These are phyloP conservation scores for Turnix velox DNA, from an alignment of 2,113 vertebrate species.

Conservation along the genomic window DNA sequence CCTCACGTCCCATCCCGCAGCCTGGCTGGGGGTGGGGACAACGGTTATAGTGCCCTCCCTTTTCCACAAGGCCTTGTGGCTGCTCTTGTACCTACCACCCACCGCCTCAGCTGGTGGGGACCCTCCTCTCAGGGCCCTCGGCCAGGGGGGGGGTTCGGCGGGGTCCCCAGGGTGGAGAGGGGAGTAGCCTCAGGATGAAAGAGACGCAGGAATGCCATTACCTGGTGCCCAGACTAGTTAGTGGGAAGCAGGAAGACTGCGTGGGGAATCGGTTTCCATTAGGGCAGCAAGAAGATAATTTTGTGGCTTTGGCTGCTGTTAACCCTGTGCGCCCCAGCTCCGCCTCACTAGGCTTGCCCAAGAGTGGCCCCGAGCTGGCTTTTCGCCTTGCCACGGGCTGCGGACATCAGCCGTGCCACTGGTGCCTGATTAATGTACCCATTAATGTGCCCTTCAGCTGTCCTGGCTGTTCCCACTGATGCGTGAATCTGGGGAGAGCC, in stretches of 20 bases:
- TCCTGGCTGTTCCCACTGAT: background rate
- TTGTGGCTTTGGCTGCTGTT: slow-evolving; percentile 28
- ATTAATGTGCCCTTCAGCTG: background rate
- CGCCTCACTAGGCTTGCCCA: background rate
- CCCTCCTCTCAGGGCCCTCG: rapidly evolving
- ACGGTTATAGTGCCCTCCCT: rapidly evolving
- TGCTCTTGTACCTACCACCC: background rate
- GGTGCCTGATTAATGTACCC: background rate
- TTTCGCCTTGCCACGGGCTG: background rate
- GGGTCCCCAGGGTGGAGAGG: background rate
- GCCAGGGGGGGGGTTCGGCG: rapidly evolving
- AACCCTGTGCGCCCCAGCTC: background rate
- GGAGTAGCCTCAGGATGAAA: background rate
- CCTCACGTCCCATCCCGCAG: background rate
- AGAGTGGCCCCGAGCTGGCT: rapidly evolving
- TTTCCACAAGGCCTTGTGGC: background rate
- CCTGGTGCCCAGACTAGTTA: background rate
- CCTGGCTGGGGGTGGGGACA: background rate
- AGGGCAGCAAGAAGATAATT: slow-evolving; percentile 50
- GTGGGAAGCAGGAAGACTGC: background rate
- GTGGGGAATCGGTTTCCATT: slow-evolving; percentile 55
- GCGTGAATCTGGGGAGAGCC: background rate
- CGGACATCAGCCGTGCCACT: background rate
- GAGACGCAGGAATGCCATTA: background rate
- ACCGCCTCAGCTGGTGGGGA: background rate